These are phyloP conservation scores for Pangasius macronema DNA, from an alignment of 2,797 vertebrate genomes.

Conservation along the genomic window DNA sequence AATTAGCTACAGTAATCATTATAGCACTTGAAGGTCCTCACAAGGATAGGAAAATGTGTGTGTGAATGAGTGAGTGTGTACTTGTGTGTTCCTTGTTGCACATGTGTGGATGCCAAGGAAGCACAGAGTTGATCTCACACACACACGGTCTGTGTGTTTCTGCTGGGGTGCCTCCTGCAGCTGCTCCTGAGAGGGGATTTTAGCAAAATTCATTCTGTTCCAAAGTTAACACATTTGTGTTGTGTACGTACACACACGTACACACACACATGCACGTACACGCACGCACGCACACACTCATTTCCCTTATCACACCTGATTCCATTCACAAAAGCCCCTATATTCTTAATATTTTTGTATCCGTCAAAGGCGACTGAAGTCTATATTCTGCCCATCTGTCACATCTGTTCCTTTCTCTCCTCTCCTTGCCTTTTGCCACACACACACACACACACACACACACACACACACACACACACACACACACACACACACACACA, in stretches of 20 bases:
- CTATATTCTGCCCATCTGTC: constrained; percentile 73
- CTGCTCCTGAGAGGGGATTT: constrained; percentile 41
- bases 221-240: constrained; percentile 18
- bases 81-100: neutral
- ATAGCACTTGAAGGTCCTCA: neutral
- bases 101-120: neutral
- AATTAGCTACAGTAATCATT: neutral
- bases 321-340: constrained; percentile 79
- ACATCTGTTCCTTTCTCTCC: constrained; percentile 67
- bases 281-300: constrained; percentile 27
- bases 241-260: constrained; percentile 2
- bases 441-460: constrained; percentile 50
- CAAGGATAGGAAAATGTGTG: neutral
- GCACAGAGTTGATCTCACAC: neutral
- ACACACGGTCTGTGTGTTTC: constrained; percentile 1
- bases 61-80: neutral
- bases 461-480: constrained; percentile 34
- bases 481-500: neutral
- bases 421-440: constrained; percentile 66
- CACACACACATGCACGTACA: too few species aligned
- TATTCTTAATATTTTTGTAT: constrained; percentile 77
- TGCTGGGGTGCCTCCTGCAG: constrained; percentile 36
- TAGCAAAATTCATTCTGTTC: constrained; percentile 28
- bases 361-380: constrained; percentile 71
- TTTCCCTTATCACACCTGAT: constrained; percentile 75